phyloP scores from a whole-genome alignment of 2,888 invertebrate species.

The Neria commutata region DNA sequence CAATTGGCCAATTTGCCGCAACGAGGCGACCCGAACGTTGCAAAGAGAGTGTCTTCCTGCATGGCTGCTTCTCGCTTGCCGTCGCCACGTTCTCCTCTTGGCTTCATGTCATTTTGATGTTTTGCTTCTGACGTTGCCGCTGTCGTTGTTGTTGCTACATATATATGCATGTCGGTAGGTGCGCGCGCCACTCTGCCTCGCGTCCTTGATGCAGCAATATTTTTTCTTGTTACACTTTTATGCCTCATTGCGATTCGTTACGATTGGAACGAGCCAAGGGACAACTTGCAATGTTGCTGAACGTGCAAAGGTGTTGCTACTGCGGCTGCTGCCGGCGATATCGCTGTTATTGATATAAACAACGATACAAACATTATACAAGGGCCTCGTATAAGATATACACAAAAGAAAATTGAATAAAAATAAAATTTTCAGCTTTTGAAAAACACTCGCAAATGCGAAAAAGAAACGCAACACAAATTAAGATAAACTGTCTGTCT shows the following conservation, averaged over 20 bases:
- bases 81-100: neutral
- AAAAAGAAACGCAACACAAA: too few species aligned
- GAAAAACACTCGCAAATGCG: neutral
- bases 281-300: neutral
- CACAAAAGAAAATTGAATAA: neutral
- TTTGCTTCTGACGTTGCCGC: neutral
- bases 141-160: neutral
- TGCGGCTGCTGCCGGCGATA: neutral
- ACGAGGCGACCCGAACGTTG: neutral
- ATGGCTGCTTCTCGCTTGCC: neutral
- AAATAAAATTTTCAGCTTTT: neutral
- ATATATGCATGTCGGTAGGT: too few species aligned
- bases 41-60: neutral
- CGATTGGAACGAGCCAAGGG: neutral
- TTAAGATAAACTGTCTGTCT: too few species aligned
- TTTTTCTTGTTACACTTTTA: neutral
- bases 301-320: neutral
- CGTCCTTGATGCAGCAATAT: neutral
- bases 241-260: conserved; percentile 2
- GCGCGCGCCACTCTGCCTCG: too few species aligned
- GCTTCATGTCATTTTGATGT: neutral
- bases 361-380: neutral
- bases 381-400: neutral
- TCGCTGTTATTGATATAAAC: neutral
- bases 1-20: conserved; percentile 2